Base-by-base conservation (phyloP, 1,140 invertebrate species). In the Drosophila erecta region DNA sequence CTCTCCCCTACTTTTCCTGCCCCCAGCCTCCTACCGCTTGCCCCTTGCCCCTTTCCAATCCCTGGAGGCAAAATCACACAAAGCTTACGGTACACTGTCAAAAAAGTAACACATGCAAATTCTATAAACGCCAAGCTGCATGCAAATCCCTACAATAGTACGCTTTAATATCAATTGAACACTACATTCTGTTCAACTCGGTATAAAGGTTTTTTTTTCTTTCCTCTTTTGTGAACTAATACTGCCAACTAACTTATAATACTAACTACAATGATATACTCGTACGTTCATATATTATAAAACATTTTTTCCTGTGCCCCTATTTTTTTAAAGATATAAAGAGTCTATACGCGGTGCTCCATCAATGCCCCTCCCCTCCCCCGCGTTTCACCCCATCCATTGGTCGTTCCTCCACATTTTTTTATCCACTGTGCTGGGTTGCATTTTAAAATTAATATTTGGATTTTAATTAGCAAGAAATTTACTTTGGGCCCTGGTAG, bases 391-490 rank as follows among this genome's bases (percentile, higher is more conserved):
- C 47, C 4, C 15, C 49, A 33, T 38, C 24, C 40, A 22, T 24
- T 33, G 11, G 27, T 55, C 27, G 17, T 22, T 22, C 22, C 35
- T 69, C 15, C 30, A 14, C 47, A 7, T 24, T 43, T 67, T 69
- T 46, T 40, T 65, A 56, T 40, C 35, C 64, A 69, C 66, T 70
- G 64, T 69, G 64, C 70, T 55, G 69, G 47, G 71, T 67, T 89
- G 84, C 84, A 89, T 89, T 89, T 89, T 84, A 80, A 89, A 89
- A 84, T 89, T 89, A 89, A 89, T 89, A 89, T 89, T 89, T 89
- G 84, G 84, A 89, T 89, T 89, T 89, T 89, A 89, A 89, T 89
- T 89, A 89, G 84, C 84, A 89, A 78, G 84, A 87, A 87, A 87
- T 83, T 87, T 87, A 79, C 84, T 89, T 87, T 87, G 83, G 81